These are phyloP conservation scores for Ectropis grisescens DNA, from an alignment of 1,140 invertebrate species.

Conservation along the genomic window DNA sequence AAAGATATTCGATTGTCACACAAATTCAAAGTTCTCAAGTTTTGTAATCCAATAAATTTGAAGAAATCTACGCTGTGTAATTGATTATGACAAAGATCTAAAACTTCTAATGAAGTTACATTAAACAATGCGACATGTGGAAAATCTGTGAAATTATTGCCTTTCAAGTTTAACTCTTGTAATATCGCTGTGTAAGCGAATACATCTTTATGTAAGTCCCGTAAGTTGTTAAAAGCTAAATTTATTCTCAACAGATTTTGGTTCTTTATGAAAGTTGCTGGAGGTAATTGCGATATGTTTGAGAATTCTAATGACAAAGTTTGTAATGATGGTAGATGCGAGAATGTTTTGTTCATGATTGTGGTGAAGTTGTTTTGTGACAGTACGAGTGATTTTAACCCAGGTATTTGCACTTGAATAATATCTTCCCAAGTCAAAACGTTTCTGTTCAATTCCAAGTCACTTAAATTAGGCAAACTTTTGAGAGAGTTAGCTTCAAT, in stretches of 20 bases:
- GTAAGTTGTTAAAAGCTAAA: slow-evolving; percentile 77
- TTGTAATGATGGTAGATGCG: slow-evolving; percentile 81
- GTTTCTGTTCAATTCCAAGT: slow-evolving; percentile 75
- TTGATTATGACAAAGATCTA: slow-evolving; percentile 81
- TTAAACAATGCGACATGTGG: slow-evolving; percentile 83
- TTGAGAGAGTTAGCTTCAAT: slow-evolving; percentile 72
- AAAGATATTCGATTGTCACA: slow-evolving; percentile 82
- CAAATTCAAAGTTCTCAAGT: slow-evolving; percentile 81
- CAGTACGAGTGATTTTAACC: slow-evolving; percentile 75
- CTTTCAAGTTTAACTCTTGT: slow-evolving; percentile 80
- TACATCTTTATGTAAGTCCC: slow-evolving; percentile 75
- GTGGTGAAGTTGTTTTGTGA: slow-evolving; percentile 84
- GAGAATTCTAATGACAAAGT: slow-evolving; percentile 78
- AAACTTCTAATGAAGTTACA: slow-evolving; percentile 78
- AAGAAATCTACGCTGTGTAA: slow-evolving; percentile 81
- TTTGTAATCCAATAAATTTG: slow-evolving; percentile 79
- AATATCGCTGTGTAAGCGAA: slow-evolving; percentile 79
- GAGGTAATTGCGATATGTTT: slow-evolving; percentile 75
- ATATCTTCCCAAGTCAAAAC: slow-evolving; percentile 64
- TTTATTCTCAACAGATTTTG: slow-evolving; percentile 81
- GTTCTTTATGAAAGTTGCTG: slow-evolving; percentile 80
- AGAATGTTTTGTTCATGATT: slow-evolving; percentile 76
- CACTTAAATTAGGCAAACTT: slow-evolving; percentile 71
- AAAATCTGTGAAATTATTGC: slow-evolving; percentile 80
- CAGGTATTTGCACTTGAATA: slow-evolving; percentile 49